phyloP scores from a whole-genome alignment of 2,113 vertebrate species.

The Prunella himalayana region DNA sequence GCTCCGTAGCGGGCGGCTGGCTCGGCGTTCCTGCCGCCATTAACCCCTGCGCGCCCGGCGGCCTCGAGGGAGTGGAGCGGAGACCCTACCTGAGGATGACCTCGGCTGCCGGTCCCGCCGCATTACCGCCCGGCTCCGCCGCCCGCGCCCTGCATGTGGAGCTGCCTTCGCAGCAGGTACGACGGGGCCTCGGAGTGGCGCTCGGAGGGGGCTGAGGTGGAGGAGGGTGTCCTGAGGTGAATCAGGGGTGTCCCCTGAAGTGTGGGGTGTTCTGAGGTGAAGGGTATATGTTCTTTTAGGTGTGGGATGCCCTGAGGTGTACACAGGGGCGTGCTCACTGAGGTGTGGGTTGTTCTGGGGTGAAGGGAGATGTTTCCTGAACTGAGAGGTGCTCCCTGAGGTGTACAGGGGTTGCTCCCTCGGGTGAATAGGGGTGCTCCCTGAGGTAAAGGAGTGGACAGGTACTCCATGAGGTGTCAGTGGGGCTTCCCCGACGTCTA shows the following conservation, averaged over 20 bases:
- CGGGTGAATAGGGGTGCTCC: background rate
- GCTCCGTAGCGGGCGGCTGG: constrained; percentile 59
- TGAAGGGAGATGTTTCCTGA: background rate
- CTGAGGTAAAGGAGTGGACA: background rate
- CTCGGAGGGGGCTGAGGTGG: background rate
- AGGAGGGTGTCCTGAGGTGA: background rate
- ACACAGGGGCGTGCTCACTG: too few relatives aligned
- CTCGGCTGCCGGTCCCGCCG: constrained; percentile 75
- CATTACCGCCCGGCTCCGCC: constrained; percentile 71
- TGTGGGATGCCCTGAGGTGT: background rate
- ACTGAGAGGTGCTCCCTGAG: too few relatives aligned
- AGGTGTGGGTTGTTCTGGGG: background rate
- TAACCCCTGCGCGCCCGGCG: constrained; percentile 28
- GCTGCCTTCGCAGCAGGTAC: constrained; percentile 93
- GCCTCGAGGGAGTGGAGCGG: background rate
- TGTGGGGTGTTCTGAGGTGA: background rate
- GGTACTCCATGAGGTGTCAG: background rate
- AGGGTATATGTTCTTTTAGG: too few relatives aligned
- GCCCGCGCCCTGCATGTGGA: constrained; percentile 89
- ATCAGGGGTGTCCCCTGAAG: too few relatives aligned
- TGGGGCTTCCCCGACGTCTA: background rate
- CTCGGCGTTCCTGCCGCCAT: background rate
- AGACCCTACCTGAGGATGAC: constrained; percentile 80
- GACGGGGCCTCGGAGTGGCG: background rate
- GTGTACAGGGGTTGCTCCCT: background rate